Base-by-base conservation (phyloP, 2,113 vertebrate genomes). In the Thinocorus orbignyianus region DNA sequence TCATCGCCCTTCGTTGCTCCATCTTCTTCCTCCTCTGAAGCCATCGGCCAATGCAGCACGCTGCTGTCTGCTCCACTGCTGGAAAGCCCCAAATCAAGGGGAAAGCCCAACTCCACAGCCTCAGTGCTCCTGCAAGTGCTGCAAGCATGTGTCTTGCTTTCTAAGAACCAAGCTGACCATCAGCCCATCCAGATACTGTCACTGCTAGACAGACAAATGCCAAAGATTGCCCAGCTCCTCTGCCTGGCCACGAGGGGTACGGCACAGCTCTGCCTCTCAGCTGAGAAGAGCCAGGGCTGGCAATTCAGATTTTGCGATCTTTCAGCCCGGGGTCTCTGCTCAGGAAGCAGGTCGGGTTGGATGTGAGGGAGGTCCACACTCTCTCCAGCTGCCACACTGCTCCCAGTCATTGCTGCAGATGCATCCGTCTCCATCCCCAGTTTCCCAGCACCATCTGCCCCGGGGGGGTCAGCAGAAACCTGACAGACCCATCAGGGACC, bases 1-100 rank as follows among this genome's bases (percentile, higher is more conserved):
- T 46, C 46, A 9, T 46, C 17, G 18, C 18, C 46, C 46, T 46
- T 46, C 19, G 19, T 46, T 46, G 46, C 46, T 19, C 49, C 35
- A 39, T 72, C 42, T n/a, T 23, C 24, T 64, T 33, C 33, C 58
- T 28, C 25, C 49, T 46, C 18, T 3, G 33, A 24, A 55, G 64
- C 18, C 2, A 0, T 19, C 0, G 0, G 62, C 22, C 3, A 0
- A 6, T 5, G 2, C 58, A 55, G 55, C 51, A 22, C 0, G 0
- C 18, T 26, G 66, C n/a, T 46, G 48, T 28, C 62, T 89, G 57
- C 58, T 80, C 37, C 48, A 10, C 48, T 30, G 44, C 82, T 54
- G 31, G 22, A 28, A 88, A 71, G n/a, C 51, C 68, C 74, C 31
- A 31, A 90, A 26, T 17, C 42, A 35, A 74, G 28, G 19, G 51